Conservation (phyloP, 2,888 invertebrate species). For the Hirtodrosophila alboralis region DNA sequence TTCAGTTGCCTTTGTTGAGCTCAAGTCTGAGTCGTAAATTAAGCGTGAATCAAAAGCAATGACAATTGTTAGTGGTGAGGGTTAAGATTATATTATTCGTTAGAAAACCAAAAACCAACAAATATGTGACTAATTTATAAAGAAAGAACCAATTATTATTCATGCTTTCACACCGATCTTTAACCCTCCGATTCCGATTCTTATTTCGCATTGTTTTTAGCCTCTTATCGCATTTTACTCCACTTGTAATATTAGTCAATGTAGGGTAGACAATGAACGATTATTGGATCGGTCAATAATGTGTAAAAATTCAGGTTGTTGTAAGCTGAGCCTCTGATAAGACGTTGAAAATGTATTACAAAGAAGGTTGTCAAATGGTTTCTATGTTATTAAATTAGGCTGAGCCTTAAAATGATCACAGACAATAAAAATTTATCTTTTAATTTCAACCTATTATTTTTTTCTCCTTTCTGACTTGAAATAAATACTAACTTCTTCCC, state of each 20-base stretch:
- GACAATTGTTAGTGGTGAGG: slow-evolving; percentile 22
- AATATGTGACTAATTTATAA: slow-evolving; percentile 7
- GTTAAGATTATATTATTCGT: slow-evolving; percentile 11
- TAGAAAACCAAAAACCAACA: slow-evolving; percentile 12
- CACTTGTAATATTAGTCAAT: slow-evolving; percentile 57
- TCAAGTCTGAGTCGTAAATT: slow-evolving; percentile 21
- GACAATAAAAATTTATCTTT: too few relatives aligned
- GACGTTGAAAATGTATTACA: slow-evolving; percentile 27
- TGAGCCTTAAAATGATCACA: slow-evolving; percentile 7
- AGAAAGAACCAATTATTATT: slow-evolving; percentile 51
- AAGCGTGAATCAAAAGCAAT: slow-evolving; percentile 5
- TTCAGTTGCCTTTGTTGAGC: neutral
- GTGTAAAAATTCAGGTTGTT: slow-evolving; percentile 51
- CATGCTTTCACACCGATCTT: slow-evolving; percentile 48
- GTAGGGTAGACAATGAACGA: slow-evolving; percentile 12
- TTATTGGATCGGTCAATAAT: slow-evolving; percentile 31
- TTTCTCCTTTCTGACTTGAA: too few relatives aligned
- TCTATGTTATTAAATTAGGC: slow-evolving; percentile 40
- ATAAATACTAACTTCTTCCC: too few relatives aligned
- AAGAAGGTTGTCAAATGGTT: slow-evolving; percentile 38
- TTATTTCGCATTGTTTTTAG: slow-evolving; percentile 16
- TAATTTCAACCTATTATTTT: too few relatives aligned
- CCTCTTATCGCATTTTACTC: slow-evolving; percentile 40
- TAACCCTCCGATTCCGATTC: slow-evolving; percentile 33
- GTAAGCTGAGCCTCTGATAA: slow-evolving; percentile 53